Base-by-base conservation (phyloP, 2,113 vertebrate species). In the Neodon shergylaensis region DNA sequence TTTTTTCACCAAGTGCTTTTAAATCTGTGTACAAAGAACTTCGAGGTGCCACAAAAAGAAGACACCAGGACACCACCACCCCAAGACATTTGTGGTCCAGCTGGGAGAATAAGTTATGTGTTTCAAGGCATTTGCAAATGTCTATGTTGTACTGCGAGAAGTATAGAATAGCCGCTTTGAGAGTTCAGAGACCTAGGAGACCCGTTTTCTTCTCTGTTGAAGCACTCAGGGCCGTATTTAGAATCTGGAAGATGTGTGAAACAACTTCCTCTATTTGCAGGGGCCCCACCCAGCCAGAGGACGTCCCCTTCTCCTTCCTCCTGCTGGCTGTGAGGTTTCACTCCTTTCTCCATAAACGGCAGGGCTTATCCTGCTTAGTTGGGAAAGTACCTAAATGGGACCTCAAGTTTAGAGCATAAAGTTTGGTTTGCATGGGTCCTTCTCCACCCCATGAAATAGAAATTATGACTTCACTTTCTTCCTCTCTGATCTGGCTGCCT, bases 241-340 rank as follows among this genome's bases (percentile, higher is more conserved):
- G 72, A 86, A 91, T 83, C 96, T 72, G 94, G 72, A 84, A 95
- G 83, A 86, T 47, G 28, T 70, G 17, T 78, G 44, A 95, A 96
- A 33, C 54, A 88, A 39, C 72, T 88, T 93, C 76, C n/a, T 96
- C 74, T 93, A 10, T 68, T 94, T 77, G 79, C 68, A 49, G 58
- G 88, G 85, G 47, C 47, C 81, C 70, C 85, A 49, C 77, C 81
- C 81, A 31, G 54, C 84, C 7, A 9, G 58, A 54, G 65, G 91
- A 54, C 19, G 47, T 31, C 92, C 33, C 17, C 22, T 94, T n/a
- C 63, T 77, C 4, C 8, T 44, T 90, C 93, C 28, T 87, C 44
- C 61, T 44, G 12, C 6, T 58, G 19, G 5, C 47, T 88, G 11
- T 73, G 58, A 84, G 68, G 84, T 87, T 68, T 91, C 44, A 68